These are phyloP conservation scores for Amphiura filiformis DNA, from an alignment of 35 echinoderm and acorn worm genomes.

Conservation along the genomic window DNA sequence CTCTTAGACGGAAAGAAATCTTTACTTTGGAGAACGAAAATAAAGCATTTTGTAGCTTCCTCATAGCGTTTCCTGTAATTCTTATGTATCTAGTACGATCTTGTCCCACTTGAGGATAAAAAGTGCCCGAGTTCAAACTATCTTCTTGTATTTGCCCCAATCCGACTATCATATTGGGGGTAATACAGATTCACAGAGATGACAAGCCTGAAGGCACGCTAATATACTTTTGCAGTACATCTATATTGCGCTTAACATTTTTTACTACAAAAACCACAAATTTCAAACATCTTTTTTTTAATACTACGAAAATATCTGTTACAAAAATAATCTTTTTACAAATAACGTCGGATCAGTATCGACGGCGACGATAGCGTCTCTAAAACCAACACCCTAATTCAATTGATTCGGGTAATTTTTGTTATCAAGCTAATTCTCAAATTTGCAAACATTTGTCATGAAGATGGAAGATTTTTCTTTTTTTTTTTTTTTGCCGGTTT, in stretches of 20 bases:
- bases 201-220: background rate
- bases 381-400: background rate
- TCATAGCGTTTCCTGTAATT: background rate
- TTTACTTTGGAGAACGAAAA: background rate
- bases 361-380: background rate
- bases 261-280: too few species aligned
- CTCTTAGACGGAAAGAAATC: background rate
- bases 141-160: background rate
- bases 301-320: background rate
- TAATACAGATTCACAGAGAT: conserved; percentile 1
- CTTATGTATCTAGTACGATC: background rate
- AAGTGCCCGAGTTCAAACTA: background rate
- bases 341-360: background rate
- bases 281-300: too few species aligned
- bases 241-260: background rate
- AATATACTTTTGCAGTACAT: background rate
- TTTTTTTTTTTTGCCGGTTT: too few species aligned
- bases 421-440: background rate
- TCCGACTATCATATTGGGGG: background rate
- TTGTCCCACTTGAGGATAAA: background rate
- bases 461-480: background rate
- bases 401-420: background rate
- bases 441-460: background rate
- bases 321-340: background rate
- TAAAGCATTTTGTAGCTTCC: background rate